Evolutionary conservation across 2,113 vertebrate genomes (phyloP).

Genomic region (Corapipo altera): DNA sequence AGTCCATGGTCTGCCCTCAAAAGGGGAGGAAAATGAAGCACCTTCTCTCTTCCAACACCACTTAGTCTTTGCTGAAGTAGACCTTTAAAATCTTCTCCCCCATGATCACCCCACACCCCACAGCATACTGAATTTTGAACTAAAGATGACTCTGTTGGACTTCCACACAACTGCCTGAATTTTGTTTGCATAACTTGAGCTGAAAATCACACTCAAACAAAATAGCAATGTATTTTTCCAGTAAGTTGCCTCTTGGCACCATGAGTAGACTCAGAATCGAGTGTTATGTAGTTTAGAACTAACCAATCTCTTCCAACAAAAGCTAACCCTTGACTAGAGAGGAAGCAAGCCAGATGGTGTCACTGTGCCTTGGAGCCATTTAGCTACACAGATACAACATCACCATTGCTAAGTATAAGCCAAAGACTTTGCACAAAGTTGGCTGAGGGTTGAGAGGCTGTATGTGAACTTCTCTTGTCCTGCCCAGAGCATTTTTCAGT

Average conservation of each 20-base stretch:
- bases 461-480: neutral
- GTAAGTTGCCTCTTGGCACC: neutral
- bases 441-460: neutral
- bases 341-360: accelerated
- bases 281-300: accelerated
- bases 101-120: accelerated
- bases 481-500: neutral
- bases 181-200: neutral
- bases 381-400: neutral
- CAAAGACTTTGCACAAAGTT: neutral
- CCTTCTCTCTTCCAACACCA: neutral
- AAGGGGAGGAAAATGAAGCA: neutral
- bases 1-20: neutral
- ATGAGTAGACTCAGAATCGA: neutral
- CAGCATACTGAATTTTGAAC: neutral
- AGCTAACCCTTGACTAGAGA: neutral
- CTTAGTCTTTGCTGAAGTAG: neutral
- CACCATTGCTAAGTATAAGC: neutral
- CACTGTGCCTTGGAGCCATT: neutral
- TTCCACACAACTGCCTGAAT: neutral
- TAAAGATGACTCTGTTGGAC: neutral
- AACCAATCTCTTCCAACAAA: neutral
- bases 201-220: neutral
- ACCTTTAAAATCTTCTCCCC: neutral
- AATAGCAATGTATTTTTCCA: neutral